Base-by-base conservation (phyloP, 2,888 invertebrate genomes). In the Pachydiplax longipennis region DNA sequence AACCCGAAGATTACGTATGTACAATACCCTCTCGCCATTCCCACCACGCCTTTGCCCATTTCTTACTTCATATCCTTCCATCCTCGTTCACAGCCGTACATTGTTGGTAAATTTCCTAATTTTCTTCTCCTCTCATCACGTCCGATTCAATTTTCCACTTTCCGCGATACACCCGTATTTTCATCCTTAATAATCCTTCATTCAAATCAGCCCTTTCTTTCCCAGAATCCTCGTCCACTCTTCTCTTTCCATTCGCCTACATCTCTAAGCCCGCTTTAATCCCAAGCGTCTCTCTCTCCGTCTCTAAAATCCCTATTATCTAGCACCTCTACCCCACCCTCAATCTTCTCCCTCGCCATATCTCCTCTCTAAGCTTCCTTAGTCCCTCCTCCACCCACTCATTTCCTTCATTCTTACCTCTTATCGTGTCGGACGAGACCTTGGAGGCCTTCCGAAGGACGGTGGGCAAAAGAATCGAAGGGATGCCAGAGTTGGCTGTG, bases 401-500 rank as follows among this genome's bases (percentile, higher is more conserved):
- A 44, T 83, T 31, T 53, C 25, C 48, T 48, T 8, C n/a, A 25
- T 25, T 44, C 44, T 48, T 48, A 48, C 48, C 48, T 48, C 37
- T 35, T 31, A 53, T 58, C 58, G 58, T 35, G 35, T 31, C 58
- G 58, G 35, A 53, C 53, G 83, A 83, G 58, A 31, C 25, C 53
- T 25, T 44, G 82, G 25, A 25, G 31, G 35, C 18, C 18, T 1
- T 8, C 5, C 83, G 83, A 83, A 83, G 83, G 83, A 83, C 83
- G 83, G 48, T 82, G 82, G 82, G 48, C 15, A 48, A 37, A 82
- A 82, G 82, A 82, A 82, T 82, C 82, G 25, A 25, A 82, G 48
- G 12, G 82, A 48, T 82, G 15, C 40, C 82, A 53, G 40, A n/a
- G 82, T 44, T 15, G 61, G 61, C n/a, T 18, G n/a, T 15, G 61